phyloP scores from a whole-genome alignment of 2,888 invertebrate genomes.

The Mythimna loreyi region DNA sequence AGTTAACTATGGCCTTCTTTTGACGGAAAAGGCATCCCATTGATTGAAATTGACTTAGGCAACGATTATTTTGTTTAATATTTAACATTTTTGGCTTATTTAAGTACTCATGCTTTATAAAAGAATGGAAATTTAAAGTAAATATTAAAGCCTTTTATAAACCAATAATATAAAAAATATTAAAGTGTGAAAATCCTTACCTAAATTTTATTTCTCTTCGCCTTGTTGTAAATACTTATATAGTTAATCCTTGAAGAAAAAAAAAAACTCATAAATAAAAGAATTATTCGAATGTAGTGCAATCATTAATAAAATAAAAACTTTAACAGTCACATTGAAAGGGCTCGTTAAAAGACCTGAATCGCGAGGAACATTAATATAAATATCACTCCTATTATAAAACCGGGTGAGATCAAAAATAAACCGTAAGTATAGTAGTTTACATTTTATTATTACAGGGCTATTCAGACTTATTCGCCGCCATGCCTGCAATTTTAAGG shows the following conservation, averaged over 20 bases:
- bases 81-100: too few relatives aligned
- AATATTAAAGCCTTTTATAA: too few relatives aligned
- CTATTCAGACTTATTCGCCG: constrained; percentile 37
- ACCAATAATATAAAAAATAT: too few relatives aligned
- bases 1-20: background rate
- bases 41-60: background rate
- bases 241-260: too few relatives aligned
- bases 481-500: background rate
- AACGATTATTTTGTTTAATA: background rate
- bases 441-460: constrained; percentile 46
- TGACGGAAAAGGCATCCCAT: background rate
- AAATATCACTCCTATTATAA: constrained; percentile 53
- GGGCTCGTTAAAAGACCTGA: constrained; percentile 45
- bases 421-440: constrained; percentile 46
- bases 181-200: too few relatives aligned
- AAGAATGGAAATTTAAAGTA: too few relatives aligned
- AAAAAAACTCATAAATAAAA: background rate
- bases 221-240: too few relatives aligned
- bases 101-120: too few relatives aligned
- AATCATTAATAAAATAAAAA: background rate
- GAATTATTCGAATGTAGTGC: background rate
- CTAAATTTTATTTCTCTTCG: too few relatives aligned
- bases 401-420: constrained; percentile 55
- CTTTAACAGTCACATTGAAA: constrained; percentile 34
- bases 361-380: constrained; percentile 50